Base-by-base conservation (phyloP, 2,888 invertebrate genomes). In the Eupelmus urozonus region DNA sequence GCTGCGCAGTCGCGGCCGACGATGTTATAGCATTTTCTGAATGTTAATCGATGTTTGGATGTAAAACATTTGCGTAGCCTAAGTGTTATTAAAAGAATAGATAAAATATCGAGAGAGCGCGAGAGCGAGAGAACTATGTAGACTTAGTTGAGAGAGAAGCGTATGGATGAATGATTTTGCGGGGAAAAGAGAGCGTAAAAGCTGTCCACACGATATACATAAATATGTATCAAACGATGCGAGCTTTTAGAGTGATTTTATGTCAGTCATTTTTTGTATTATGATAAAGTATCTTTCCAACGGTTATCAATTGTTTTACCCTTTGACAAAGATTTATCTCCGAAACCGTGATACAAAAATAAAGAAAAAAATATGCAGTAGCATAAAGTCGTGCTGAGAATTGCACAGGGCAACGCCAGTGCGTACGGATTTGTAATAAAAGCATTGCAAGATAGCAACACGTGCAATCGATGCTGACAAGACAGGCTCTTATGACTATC, bases 21-120 rank as follows among this genome's bases (percentile, higher is more conserved):
- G 29, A 74, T 66, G 16, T 42, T 70, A 55, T 74, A 73, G 42
- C 49, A 77, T 74, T 76, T 62, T 63, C 74, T 78, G 75, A 13
- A 27, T 78, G 75, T 80, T 78, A 69, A 76, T 80, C 59, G 45
- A 78, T 80, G 80, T 80, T 76, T 80, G 69, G 45, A 75, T 78
- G 75, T 78, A 72, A 75, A 78, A 72, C 72, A 78, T 65, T 77
- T 63, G 75, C 78, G 69, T 78, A 80, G 78, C 40, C 34, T 77
- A 80, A 76, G 76, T 76, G 72, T 76, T 77, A 66, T 71, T 69
- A 62, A 72, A 70, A 63, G 34, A 45, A 25, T 42, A 72, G 42
- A 51, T 55, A 59, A n/a, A 49, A 20, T n/a, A 57, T 29, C 16
- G 40, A 55, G 51, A 49, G 20, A 34, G 53, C 40, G 34, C 11